A percentile compares a stretch with the other conserved stretches of the same genome.
Evolutionary conservation across 2,797 vertebrate species (phyloP).

Genomic region (Poecile montanus): DNA sequence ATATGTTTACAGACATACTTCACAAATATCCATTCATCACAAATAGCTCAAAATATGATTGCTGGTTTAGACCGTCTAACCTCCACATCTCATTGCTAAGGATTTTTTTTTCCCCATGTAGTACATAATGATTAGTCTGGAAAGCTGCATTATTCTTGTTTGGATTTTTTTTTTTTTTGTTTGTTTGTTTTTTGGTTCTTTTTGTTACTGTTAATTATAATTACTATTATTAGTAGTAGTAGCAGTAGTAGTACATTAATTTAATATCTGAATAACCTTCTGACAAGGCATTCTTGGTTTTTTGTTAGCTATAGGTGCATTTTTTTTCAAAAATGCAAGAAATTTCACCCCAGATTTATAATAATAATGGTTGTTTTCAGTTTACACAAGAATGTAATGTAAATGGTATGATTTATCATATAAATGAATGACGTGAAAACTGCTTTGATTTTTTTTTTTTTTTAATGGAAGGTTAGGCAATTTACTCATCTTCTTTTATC

Average conservation of each 20-base stretch:
- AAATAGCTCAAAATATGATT: background rate
- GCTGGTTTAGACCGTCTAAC: background rate
- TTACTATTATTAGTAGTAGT: background rate
- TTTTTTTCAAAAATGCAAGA: background rate
- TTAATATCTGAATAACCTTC: background rate
- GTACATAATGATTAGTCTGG: background rate
- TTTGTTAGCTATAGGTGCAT: background rate
- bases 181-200: no score
- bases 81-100: background rate
- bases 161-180: rapidly evolving
- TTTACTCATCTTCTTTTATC: background rate
- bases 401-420: background rate
- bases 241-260: background rate
- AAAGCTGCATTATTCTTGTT: background rate
- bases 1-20: background rate
- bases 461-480: background rate
- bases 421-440: background rate
- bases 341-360: background rate
- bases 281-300: background rate
- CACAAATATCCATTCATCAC: background rate
- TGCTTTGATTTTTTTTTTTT: background rate
- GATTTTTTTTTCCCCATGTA: background rate
- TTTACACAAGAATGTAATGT: background rate
- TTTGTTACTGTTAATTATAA: background rate
- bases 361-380: background rate